Conservation (phyloP, 2,797 vertebrate species). For the Falco peregrinus region DNA sequence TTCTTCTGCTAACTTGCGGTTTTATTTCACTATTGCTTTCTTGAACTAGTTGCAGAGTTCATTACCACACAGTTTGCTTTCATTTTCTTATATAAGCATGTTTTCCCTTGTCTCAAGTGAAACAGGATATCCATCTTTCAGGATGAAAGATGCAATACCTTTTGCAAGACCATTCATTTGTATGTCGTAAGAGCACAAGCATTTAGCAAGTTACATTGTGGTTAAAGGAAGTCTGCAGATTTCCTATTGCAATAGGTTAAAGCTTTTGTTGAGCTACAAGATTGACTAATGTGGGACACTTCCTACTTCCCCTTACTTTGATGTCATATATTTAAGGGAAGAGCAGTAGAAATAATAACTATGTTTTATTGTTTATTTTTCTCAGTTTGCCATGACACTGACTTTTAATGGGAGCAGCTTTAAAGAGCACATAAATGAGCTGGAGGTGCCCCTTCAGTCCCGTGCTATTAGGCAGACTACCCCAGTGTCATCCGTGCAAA, state of each 20-base stretch:
- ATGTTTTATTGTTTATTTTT: neutral
- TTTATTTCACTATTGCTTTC: constrained; percentile 22
- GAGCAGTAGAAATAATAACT: neutral
- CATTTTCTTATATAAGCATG: constrained; percentile 29
- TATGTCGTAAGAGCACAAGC: constrained; percentile 33
- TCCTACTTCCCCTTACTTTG: constrained; percentile 46
- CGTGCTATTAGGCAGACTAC: neutral
- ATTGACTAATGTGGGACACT: constrained; percentile 49
- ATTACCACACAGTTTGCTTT: constrained; percentile 3
- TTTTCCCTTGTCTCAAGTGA: constrained; percentile 12
- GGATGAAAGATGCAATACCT: constrained; percentile 24
- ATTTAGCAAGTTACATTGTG: neutral
- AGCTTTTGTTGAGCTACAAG: constrained; percentile 13
- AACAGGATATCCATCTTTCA: constrained; percentile 68
- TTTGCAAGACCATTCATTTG: constrained; percentile 66
- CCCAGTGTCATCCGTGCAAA: neutral
- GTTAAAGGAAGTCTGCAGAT: constrained; percentile 20
- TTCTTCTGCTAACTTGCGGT: neutral
- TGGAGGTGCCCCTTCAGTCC: neutral
- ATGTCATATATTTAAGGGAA: constrained; percentile 34
- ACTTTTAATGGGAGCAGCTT: neutral
- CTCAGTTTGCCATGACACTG: neutral
- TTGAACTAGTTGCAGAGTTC: neutral
- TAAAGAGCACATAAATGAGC: neutral
- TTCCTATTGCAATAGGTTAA: constrained; percentile 17